Evolutionary conservation across 2,797 vertebrate genomes (phyloP).

Genomic region (Smutsia gigantea): DNA sequence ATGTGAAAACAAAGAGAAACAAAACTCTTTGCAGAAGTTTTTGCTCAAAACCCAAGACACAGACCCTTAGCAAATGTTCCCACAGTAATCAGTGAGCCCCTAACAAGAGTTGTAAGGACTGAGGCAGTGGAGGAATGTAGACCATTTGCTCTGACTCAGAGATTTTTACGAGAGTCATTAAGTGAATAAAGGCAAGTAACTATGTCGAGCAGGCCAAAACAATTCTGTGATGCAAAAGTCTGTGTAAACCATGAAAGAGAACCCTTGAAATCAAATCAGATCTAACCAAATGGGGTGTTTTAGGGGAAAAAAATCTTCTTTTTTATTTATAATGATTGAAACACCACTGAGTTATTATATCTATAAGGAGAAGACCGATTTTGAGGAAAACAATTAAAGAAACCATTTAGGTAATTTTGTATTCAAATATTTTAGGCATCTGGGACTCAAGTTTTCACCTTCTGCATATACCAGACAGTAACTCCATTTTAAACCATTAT

Average conservation of each 20-base stretch:
- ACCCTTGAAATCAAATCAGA: neutral
- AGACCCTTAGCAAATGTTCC: slow-evolving; percentile 44
- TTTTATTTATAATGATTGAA: neutral
- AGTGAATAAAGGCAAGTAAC: slow-evolving; percentile 31
- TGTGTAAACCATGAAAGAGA: neutral
- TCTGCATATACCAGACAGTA: neutral
- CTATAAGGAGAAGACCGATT: neutral
- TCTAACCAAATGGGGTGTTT: neutral
- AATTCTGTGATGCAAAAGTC: neutral
- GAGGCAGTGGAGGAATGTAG: slow-evolving; percentile 38
- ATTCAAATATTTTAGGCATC: neutral
- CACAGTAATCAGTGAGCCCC: slow-evolving; percentile 17
- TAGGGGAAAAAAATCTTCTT: rapidly evolving
- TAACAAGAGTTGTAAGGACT: slow-evolving; percentile 37
- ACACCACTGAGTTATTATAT: neutral
- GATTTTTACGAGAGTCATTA: slow-evolving; percentile 57
- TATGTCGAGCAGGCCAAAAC: neutral
- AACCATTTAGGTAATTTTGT: neutral
- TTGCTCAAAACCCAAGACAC: slow-evolving; percentile 50
- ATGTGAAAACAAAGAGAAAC: slow-evolving; percentile 65
- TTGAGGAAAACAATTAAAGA: neutral
- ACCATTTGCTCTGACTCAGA: slow-evolving; percentile 60
- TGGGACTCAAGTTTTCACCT: neutral
- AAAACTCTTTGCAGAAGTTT: slow-evolving; percentile 66
- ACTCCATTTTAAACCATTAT: neutral